Evolutionary conservation across 2,888 invertebrate species (phyloP).

Genomic region (Erebia ligea): DNA sequence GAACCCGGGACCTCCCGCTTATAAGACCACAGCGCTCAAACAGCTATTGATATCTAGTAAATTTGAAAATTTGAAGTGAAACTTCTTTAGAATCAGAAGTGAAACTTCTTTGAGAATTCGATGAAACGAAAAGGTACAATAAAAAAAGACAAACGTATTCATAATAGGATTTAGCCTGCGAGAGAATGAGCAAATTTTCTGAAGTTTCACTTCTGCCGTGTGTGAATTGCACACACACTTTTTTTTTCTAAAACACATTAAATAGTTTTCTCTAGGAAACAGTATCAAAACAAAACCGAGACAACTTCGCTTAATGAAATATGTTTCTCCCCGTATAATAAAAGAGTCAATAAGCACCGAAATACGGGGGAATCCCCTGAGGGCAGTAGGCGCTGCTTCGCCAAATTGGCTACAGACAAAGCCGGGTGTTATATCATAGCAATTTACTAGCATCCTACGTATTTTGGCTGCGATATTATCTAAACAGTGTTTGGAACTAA

Average conservation of each 20-base stretch:
- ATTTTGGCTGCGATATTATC: not conserved
- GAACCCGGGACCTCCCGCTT: no score
- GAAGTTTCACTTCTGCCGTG: no score
- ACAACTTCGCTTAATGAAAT: slow-evolving; percentile 20
- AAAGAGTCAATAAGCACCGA: slow-evolving; percentile 19
- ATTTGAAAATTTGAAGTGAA: no score
- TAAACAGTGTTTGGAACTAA: not conserved
- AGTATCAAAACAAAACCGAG: not conserved
- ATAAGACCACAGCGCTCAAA: no score
- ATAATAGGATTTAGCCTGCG: no score
- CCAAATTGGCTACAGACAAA: slow-evolving; percentile 22
- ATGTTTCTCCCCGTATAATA: slow-evolving; percentile 18
- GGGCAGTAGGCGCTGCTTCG: slow-evolving; percentile 8
- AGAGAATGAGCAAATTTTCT: no score
- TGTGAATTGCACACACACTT: no score
- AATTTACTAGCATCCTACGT: slow-evolving; percentile 6
- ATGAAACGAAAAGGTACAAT: no score
- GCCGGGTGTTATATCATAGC: slow-evolving; percentile 14
- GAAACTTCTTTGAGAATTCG: no score
- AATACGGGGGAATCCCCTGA: slow-evolving; percentile 12
- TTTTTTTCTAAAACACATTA: not conserved
- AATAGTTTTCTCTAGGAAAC: not conserved
- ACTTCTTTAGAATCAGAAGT: no score
- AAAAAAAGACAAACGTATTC: no score
- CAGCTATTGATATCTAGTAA: no score